Percentiles rank a stretch among this genome's conserved stretches.
These are phyloP conservation scores for Agrochola lychnidis DNA, from an alignment of 2,888 invertebrate genomes.

Conservation along the genomic window DNA sequence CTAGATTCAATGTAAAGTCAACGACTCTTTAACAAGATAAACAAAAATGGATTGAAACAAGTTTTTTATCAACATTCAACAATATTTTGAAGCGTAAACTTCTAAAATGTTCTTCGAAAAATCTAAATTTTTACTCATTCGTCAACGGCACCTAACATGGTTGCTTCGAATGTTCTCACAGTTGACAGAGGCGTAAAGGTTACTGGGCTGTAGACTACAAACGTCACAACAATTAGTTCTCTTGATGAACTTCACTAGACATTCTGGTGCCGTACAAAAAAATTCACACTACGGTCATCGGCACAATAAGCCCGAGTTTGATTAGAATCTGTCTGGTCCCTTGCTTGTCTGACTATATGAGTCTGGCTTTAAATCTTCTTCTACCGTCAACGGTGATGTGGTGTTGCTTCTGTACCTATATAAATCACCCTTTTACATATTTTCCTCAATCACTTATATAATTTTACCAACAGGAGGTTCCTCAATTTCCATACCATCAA, in stretches of 20 bases:
- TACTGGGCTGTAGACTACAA: conserved; percentile 22
- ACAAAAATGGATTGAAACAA: conserved; percentile 29
- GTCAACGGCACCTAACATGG: not conserved
- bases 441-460: not conserved
- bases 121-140: not conserved
- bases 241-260: conserved; percentile 17
- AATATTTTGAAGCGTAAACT: not conserved
- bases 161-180: conserved; percentile 11
- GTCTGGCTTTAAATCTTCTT: not conserved
- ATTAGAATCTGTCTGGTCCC: not conserved
- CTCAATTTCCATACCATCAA: conserved; percentile 24
- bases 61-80: conserved; percentile 11
- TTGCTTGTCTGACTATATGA: not conserved
- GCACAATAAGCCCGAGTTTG: not conserved
- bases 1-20: conserved; percentile 38
- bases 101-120: not conserved
- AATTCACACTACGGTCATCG: not conserved
- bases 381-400: not conserved
- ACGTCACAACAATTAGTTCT: conserved; percentile 42
- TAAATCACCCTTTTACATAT: not conserved
- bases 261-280: not conserved
- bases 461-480: not conserved
- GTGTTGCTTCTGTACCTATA: not conserved
- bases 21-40: conserved; percentile 45
- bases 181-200: conserved; percentile 43